A percentile compares a stretch with the other conserved stretches of the same genome.
phyloP scores from a whole-genome alignment of 2,888 invertebrate species.

The Sisyra terminalis region DNA sequence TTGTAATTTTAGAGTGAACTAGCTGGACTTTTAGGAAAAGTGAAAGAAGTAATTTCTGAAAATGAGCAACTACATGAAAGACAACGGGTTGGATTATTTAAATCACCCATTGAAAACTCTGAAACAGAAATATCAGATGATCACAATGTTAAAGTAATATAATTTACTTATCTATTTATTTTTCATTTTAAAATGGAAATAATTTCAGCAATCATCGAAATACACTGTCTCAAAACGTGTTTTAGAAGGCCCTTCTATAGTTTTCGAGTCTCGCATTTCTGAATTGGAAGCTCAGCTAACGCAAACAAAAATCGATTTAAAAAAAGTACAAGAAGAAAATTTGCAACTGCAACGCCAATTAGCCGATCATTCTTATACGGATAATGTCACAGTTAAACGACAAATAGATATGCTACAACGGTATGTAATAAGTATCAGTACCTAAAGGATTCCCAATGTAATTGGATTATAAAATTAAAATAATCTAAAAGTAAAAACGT shows the following conservation, averaged over 20 bases:
- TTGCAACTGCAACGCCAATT: slow-evolving; percentile 31
- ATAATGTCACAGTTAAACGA: slow-evolving; percentile 41
- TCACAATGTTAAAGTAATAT: slow-evolving; percentile 2
- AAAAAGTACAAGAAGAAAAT: slow-evolving; percentile 52
- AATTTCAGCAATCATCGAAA: slow-evolving; percentile 17
- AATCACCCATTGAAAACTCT: slow-evolving; percentile 43
- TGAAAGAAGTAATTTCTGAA: slow-evolving; percentile 72
- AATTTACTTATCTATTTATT: neutral
- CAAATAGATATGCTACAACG: slow-evolving; percentile 55
- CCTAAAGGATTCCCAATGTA: too few species aligned
- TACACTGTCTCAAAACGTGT: slow-evolving; percentile 18
- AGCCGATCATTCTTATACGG: slow-evolving; percentile 26
- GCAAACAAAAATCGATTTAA: slow-evolving; percentile 58
- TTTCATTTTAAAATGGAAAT: neutral
- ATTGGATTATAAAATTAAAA: too few species aligned
- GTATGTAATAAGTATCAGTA: too few species aligned
- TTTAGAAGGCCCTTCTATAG: slow-evolving; percentile 60
- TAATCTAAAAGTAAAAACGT: too few species aligned
- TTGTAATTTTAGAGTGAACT: slow-evolving; percentile 43
- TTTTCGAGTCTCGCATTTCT: slow-evolving; percentile 70
- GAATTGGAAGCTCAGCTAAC: slow-evolving; percentile 71
- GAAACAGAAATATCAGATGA: slow-evolving; percentile 29
- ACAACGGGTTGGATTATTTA: slow-evolving; percentile 51
- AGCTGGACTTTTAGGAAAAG: slow-evolving; percentile 58
- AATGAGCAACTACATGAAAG: slow-evolving; percentile 67